phyloP scores from a whole-genome alignment of 2,888 invertebrate species.

The Crioceris asparagi region DNA sequence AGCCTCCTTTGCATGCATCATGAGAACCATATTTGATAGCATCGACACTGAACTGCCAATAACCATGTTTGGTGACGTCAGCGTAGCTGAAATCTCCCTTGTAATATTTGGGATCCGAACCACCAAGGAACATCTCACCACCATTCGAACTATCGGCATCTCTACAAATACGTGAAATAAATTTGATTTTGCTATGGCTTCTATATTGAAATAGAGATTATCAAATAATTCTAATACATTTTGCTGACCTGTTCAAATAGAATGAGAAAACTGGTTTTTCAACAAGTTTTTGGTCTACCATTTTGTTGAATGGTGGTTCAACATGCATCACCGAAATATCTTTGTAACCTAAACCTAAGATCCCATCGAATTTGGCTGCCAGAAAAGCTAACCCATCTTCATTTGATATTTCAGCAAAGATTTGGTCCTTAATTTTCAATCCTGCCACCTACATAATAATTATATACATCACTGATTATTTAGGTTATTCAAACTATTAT shows the following conservation, averaged over 20 bases:
- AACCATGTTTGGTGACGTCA: slow-evolving; percentile 70
- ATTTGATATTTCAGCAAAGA: slow-evolving; percentile 90
- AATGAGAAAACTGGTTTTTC: slow-evolving; percentile 80
- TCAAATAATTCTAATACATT: slow-evolving; percentile 44
- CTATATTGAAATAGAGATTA: too few species aligned
- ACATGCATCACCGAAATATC: slow-evolving; percentile 88
- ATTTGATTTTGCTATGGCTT: too few species aligned
- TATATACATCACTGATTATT: neutral
- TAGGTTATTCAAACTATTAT: slow-evolving; percentile 17
- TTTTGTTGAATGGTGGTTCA: slow-evolving; percentile 82
- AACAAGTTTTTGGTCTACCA: slow-evolving; percentile 71
- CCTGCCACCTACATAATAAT: slow-evolving; percentile 56
- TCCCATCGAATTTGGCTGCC: slow-evolving; percentile 98
- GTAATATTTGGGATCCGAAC: slow-evolving; percentile 87
- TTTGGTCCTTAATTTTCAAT: slow-evolving; percentile 62
- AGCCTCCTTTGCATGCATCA: slow-evolving; percentile 63
- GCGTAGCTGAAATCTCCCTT: slow-evolving; percentile 80
- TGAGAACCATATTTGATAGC: slow-evolving; percentile 43
- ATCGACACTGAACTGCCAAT: slow-evolving; percentile 89
- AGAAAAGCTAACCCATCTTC: slow-evolving; percentile 97
- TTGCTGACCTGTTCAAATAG: slow-evolving; percentile 67
- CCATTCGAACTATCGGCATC: slow-evolving; percentile 62
- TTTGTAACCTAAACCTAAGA: slow-evolving; percentile 86
- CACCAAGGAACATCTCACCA: slow-evolving; percentile 86
- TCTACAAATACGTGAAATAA: slow-evolving; percentile 35